Percentiles rank a stretch among this genome's conserved stretches.
Conservation (phyloP, 2,113 vertebrate species). For the Brachionichthys hirsutus region DNA sequence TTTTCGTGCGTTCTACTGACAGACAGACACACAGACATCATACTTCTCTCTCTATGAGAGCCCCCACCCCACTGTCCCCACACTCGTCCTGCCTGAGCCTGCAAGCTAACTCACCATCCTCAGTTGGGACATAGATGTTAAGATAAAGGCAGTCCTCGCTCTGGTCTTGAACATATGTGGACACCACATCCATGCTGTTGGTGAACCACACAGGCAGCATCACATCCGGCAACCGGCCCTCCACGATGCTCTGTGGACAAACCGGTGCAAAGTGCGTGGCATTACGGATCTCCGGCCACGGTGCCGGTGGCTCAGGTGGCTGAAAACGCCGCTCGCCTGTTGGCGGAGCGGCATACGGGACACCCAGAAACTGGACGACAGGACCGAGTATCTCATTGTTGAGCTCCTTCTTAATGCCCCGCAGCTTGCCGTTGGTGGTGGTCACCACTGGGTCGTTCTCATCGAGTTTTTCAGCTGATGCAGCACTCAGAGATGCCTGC, state of each 20-base stretch:
- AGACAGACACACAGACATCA: slow-evolving; percentile 39
- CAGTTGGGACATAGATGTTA: slow-evolving; percentile 98
- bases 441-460: slow-evolving; percentile 92
- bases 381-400: slow-evolving; percentile 98
- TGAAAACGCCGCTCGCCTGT: slow-evolving; percentile 94
- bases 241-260: slow-evolving; percentile 96
- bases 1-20: slow-evolving; percentile 82
- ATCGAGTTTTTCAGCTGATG: slow-evolving; percentile 86
- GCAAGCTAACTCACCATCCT: slow-evolving; percentile 97
- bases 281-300: slow-evolving; percentile 92
- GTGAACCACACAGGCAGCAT: slow-evolving; percentile 99
- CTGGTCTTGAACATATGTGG: slow-evolving; percentile 96
- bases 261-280: slow-evolving; percentile 95
- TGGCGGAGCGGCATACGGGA: slow-evolving; percentile 94
- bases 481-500: slow-evolving; percentile 75
- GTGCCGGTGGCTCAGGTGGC: slow-evolving; percentile 88
- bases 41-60: slow-evolving; percentile 10
- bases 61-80: slow-evolving; percentile 49
- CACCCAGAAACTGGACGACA: slow-evolving; percentile 94
- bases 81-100: slow-evolving; percentile 49
- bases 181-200: slow-evolving; percentile 95
- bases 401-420: slow-evolving; percentile 96
- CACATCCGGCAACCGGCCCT: slow-evolving; percentile 95
- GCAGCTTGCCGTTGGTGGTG: slow-evolving; percentile 88
- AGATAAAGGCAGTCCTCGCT: slow-evolving; percentile 98